A percentile compares a stretch with the other conserved stretches of the same genome.
phyloP scores from a whole-genome alignment of 2,113 vertebrate species.

The Arvicanthis niloticus region DNA sequence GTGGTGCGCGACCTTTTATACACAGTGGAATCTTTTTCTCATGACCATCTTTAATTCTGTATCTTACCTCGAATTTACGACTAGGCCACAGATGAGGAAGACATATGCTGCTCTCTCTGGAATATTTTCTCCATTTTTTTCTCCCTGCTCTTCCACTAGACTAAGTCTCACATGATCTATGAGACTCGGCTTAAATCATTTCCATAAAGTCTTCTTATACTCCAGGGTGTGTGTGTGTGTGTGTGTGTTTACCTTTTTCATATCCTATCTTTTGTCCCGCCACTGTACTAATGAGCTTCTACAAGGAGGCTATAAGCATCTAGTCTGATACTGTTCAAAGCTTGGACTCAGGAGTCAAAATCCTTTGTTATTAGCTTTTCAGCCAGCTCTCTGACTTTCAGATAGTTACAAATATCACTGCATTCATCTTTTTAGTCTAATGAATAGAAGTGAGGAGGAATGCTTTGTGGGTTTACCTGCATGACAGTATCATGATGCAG shows the following conservation, averaged over 20 bases:
- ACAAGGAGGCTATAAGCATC: neutral
- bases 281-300: neutral
- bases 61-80: conserved; percentile 1
- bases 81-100: neutral
- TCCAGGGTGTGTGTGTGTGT: no score
- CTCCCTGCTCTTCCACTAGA: neutral
- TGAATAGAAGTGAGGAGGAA: neutral
- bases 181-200: neutral
- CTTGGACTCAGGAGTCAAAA: neutral
- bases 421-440: neutral
- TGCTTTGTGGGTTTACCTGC: neutral
- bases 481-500: neutral
- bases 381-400: neutral
- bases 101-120: neutral
- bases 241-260: neutral
- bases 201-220: neutral
- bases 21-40: neutral
- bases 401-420: neutral
- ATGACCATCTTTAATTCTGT: neutral
- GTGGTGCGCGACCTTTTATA: neutral
- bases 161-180: neutral
- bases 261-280: neutral
- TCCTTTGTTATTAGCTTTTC: neutral
- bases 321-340: neutral
- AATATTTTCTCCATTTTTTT: neutral